Evolutionary conservation across 2,113 vertebrate genomes (phyloP).

Genomic region (Melierax canorus): DNA sequence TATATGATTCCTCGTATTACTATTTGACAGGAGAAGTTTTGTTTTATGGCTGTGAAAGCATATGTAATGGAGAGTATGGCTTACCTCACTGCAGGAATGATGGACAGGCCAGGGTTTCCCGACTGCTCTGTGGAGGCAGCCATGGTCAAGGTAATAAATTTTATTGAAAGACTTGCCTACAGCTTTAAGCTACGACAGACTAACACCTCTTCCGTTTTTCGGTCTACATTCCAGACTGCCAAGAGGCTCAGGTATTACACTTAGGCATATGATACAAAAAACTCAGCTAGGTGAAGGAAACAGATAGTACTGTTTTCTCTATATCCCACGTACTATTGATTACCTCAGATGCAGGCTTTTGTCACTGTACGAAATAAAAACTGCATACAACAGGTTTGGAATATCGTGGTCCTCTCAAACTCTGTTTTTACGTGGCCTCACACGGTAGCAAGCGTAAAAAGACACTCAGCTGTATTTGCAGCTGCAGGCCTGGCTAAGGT

Average conservation of each 20-base stretch:
- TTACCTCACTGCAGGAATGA: slow-evolving; percentile 95
- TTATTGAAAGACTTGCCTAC: not conserved
- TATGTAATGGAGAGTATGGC: slow-evolving; percentile 98
- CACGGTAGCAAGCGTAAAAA: accelerated
- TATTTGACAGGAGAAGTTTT: slow-evolving; percentile 88
- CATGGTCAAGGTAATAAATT: slow-evolving; percentile 87
- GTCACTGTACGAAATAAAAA: accelerated
- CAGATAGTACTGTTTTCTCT: not conserved
- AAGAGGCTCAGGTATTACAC: not conserved
- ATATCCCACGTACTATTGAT: accelerated
- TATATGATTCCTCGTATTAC: not conserved
- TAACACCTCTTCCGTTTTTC: not conserved
- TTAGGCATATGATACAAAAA: accelerated
- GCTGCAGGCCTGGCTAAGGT: not conserved
- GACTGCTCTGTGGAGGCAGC: slow-evolving; percentile 95
- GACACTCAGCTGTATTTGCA: not conserved
- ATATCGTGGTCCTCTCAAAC: not conserved
- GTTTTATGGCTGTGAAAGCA: slow-evolving; percentile 85
- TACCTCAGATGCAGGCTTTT: not conserved
- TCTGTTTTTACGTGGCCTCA: not conserved
- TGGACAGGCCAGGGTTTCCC: slow-evolving; percentile 88
- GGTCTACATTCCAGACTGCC: accelerated
- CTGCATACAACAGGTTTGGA: not conserved
- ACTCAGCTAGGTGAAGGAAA: not conserved
- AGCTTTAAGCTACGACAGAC: not conserved